phyloP scores from a whole-genome alignment of 2,797 vertebrate species.

The Okamejei kenojei region DNA sequence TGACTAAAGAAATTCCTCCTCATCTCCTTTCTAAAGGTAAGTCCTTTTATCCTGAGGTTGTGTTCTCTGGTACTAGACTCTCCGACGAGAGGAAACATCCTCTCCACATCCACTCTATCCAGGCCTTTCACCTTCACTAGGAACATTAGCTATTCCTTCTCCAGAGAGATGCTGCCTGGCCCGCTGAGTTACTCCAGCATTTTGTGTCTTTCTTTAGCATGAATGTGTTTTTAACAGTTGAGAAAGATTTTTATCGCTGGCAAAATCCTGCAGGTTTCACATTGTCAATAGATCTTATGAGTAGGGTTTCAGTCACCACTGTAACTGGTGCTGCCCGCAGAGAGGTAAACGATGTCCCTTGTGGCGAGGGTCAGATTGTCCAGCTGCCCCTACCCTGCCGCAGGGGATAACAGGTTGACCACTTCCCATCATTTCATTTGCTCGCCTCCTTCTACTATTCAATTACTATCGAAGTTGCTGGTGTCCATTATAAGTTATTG shows the following conservation, averaged over 20 bases:
- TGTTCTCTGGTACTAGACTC: too few relatives aligned
- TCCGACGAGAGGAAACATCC: too few relatives aligned
- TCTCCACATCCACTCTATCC: too few relatives aligned
- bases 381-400: not conserved
- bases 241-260: not conserved
- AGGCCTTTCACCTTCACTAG: too few relatives aligned
- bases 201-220: too few relatives aligned
- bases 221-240: not conserved
- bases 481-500: conserved; percentile 16
- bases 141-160: too few relatives aligned
- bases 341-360: not conserved
- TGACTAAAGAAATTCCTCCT: too few relatives aligned
- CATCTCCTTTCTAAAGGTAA: too few relatives aligned
- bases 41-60: too few relatives aligned
- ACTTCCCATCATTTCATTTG: not conserved
- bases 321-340: not conserved
- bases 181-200: too few relatives aligned
- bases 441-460: not conserved
- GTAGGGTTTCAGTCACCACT: not conserved
- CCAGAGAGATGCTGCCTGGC: too few relatives aligned
- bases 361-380: not conserved
- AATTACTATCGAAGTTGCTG: conserved; percentile 4
- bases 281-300: not conserved
- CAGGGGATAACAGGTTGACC: not conserved
- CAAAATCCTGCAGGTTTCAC: not conserved